Conservation (phyloP, 2,888 invertebrate species). For the Cylindroiulus punctatus region DNA sequence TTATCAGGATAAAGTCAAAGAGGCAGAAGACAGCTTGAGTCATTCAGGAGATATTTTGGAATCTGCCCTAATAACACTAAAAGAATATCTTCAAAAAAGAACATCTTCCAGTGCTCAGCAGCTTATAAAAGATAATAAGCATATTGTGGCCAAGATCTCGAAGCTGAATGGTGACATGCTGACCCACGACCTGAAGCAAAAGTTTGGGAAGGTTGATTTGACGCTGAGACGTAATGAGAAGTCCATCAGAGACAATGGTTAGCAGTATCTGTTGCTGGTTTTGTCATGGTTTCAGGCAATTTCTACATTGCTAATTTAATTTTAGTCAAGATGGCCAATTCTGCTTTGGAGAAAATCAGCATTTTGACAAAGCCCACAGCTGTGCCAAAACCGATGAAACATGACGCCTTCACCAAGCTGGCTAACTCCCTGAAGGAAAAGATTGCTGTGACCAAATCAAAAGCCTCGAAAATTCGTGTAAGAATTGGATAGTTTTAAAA, state of each 20-base stretch:
- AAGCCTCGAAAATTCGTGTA: conserved; percentile 3
- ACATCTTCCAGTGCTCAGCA: background rate
- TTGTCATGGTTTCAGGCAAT: background rate
- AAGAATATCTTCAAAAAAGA: background rate
- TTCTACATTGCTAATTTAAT: background rate
- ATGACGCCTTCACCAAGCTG: background rate
- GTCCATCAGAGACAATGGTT: background rate
- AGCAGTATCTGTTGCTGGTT: background rate
- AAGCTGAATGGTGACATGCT: background rate
- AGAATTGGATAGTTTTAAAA: background rate
- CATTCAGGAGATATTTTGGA: background rate
- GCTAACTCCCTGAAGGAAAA: background rate
- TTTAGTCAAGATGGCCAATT: background rate
- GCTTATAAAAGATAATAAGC: background rate
- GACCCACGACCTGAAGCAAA: background rate
- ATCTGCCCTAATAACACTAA: background rate
- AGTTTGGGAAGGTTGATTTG: background rate
- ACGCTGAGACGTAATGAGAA: background rate
- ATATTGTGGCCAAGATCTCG: background rate
- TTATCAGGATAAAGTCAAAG: background rate
- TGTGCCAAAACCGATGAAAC: background rate
- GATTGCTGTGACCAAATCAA: background rate
- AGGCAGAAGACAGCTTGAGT: background rate
- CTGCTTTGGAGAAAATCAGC: background rate
- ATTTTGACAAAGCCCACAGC: background rate